Evolutionary conservation across 2,797 vertebrate genomes (phyloP).

Genomic region (Aphelocoma californica): DNA sequence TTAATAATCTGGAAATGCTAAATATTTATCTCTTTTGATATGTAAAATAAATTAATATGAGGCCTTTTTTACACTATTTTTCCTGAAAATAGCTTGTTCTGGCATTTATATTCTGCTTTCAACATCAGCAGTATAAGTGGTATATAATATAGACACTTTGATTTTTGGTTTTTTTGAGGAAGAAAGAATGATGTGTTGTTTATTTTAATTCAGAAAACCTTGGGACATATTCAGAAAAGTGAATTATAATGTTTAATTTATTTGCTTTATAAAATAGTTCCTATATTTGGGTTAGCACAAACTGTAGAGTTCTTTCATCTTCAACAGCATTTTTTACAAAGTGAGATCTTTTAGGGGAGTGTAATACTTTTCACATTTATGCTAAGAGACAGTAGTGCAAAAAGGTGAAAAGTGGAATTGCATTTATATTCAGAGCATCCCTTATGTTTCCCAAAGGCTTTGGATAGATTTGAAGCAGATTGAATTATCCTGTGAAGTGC

Average conservation of each 20-base stretch:
- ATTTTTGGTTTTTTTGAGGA: not conserved
- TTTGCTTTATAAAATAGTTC: constrained; percentile 31
- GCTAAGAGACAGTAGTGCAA: constrained; percentile 56
- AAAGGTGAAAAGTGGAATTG: constrained; percentile 65
- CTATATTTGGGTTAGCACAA: constrained; percentile 1
- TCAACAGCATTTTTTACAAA: not conserved
- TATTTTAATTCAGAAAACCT: not conserved
- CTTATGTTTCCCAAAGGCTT: constrained; percentile 58
- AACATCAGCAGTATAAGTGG: not conserved
- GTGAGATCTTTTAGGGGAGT: not conserved
- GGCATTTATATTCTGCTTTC: not conserved
- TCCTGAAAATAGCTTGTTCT: not conserved
- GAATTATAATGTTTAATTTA: not conserved
- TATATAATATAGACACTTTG: not conserved
- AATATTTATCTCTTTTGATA: not conserved
- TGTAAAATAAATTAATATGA: not conserved
- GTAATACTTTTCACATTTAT: constrained; percentile 36
- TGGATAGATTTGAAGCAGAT: constrained; percentile 71
- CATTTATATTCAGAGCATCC: constrained; percentile 59
- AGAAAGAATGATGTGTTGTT: not conserved
- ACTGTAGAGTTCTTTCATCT: not conserved
- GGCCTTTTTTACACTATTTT: not conserved
- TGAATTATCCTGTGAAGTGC: constrained; percentile 64
- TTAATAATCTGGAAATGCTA: not conserved
- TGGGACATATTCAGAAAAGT: not conserved